These are phyloP conservation scores for Dinothrombium tinctorium DNA, from an alignment of 1,140 invertebrate genomes.

Conservation along the genomic window DNA sequence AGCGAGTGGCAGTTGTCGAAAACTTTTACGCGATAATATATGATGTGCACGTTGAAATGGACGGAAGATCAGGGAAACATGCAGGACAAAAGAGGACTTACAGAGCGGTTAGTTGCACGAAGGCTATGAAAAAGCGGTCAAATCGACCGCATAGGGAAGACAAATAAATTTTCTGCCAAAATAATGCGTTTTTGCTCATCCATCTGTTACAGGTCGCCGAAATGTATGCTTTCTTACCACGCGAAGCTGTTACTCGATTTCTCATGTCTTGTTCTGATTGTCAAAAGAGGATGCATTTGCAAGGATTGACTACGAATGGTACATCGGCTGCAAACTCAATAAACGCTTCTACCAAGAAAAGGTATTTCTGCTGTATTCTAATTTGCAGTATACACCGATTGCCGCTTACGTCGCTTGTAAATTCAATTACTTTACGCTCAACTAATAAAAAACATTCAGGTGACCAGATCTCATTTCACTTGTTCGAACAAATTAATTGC, in stretches of 20 bases:
- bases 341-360: no score
- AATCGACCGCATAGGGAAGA: background rate
- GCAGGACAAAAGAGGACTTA: conserved; percentile 88
- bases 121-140: background rate
- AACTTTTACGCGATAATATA: conserved; percentile 94
- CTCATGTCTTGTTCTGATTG: conserved; percentile 78
- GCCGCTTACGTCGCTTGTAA: no score
- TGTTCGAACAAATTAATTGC: no score
- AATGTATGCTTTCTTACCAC: conserved; percentile 75
- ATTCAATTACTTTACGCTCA: no score
- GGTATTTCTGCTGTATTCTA: no score
- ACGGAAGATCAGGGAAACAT: conserved; percentile 44
- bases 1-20: conserved; percentile 41
- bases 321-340: no score
- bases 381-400: no score
- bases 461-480: no score
- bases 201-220: conserved; percentile 61
- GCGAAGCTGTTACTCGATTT: conserved; percentile 82
- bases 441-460: no score
- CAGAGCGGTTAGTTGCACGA: conserved; percentile 49
- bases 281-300: conserved; percentile 53
- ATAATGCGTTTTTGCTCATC: no score
- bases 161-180: background rate
- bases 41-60: conserved; percentile 71
- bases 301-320: background rate